Conservation (phyloP, 2,888 invertebrate species). For the Microctonus aethiopoides region DNA sequence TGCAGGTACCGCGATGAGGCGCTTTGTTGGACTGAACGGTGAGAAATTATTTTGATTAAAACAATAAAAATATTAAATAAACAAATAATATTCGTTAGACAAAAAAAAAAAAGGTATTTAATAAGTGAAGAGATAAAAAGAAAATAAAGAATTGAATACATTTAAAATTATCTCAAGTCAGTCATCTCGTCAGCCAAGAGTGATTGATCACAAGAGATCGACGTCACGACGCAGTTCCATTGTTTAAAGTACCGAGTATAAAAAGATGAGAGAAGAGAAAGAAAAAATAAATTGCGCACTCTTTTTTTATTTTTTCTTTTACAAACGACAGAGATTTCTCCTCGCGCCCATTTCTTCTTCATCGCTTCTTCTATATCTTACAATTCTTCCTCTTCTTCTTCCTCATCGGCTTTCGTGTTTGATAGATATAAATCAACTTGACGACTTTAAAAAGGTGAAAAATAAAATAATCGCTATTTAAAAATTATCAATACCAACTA, state of each 20-base stretch:
- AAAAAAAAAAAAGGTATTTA: background rate
- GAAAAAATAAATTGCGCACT: too few species aligned
- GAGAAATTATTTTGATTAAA: constrained; percentile 59
- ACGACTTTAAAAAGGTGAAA: background rate
- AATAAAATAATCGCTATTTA: background rate
- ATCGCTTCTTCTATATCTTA: background rate
- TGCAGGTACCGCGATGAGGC: constrained; percentile 90
- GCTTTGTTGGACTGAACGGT: constrained; percentile 91
- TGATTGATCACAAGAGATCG: constrained; percentile 65
- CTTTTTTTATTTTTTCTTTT: background rate
- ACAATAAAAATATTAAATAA: background rate
- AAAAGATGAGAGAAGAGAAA: background rate
- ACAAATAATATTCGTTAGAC: too few species aligned
- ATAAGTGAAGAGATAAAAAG: background rate
- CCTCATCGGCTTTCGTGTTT: too few species aligned
- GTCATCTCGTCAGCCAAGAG: constrained; percentile 34
- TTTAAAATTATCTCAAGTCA: background rate
- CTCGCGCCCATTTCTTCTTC: constrained; percentile 3
- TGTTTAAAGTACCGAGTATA: constrained; percentile 55
- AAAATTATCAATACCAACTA: background rate
- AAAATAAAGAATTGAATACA: background rate
- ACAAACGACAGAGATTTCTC: background rate
- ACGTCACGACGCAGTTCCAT: constrained; percentile 65
- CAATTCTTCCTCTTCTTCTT: background rate
- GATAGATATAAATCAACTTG: constrained; percentile 60